These are phyloP conservation scores for Erythrocercus mccallii DNA, from an alignment of 2,113 vertebrate genomes.

Conservation along the genomic window DNA sequence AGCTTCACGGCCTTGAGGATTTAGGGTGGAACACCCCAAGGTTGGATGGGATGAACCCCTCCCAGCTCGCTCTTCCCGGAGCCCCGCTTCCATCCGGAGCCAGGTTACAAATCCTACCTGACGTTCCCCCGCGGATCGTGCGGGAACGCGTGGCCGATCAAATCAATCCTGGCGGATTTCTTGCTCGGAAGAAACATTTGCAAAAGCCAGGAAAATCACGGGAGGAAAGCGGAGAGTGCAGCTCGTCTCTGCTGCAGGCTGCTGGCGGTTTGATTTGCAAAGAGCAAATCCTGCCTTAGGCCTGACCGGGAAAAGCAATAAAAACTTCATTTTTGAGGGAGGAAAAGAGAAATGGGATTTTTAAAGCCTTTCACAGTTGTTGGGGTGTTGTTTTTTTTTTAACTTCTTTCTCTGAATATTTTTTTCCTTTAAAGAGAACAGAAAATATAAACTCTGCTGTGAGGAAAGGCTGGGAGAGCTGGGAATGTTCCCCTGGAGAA, in stretches of 20 bases:
- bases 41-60: neutral
- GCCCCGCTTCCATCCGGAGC: neutral
- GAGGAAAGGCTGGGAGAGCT: too few relatives aligned
- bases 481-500: too few relatives aligned
- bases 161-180: neutral
- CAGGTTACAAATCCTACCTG: neutral
- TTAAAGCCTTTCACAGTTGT: neutral
- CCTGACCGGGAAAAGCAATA: slow-evolving; percentile 15
- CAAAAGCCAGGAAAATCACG: neutral
- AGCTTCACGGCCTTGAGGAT: neutral
- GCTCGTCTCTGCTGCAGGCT: neutral
- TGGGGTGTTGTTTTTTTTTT: neutral
- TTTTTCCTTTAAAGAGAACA: neutral
- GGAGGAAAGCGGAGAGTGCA: neutral
- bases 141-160: neutral
- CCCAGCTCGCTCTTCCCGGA: neutral
- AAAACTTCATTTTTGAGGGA: neutral
- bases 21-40: neutral
- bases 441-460: neutral
- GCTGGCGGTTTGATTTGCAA: slow-evolving; percentile 9
- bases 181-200: slow-evolving; percentile 24
- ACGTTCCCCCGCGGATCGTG: neutral
- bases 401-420: neutral
- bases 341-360: neutral
- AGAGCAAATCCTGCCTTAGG: slow-evolving; percentile 18